Evolutionary conservation across 2,113 vertebrate species (phyloP).

Genomic region (Brienomyrus longianalis): DNA sequence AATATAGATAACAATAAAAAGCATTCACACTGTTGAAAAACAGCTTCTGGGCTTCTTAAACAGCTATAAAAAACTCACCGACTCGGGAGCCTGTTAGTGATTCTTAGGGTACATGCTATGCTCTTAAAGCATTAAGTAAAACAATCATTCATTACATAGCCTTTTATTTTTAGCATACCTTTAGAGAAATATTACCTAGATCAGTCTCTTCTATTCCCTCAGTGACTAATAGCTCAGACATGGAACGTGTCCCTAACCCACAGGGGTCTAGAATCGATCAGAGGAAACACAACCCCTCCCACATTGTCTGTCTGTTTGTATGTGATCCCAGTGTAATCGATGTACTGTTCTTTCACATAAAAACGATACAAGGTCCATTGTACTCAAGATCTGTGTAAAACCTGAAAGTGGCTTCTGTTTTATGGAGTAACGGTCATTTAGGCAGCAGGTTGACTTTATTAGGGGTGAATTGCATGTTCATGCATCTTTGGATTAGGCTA

Average conservation of each 20-base stretch:
- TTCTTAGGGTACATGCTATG: neutral
- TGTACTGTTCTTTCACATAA: neutral
- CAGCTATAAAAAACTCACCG: neutral
- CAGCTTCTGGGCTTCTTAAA: neutral
- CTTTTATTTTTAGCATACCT: neutral
- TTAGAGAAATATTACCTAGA: neutral
- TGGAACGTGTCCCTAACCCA: neutral
- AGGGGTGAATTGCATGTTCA: constrained; percentile 13
- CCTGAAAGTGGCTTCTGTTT: neutral
- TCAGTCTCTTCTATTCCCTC: neutral
- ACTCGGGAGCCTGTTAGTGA: neutral
- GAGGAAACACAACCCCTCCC: neutral
- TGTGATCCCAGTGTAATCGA: neutral
- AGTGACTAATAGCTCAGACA: neutral
- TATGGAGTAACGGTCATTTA: neutral
- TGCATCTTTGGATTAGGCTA: constrained; percentile 12
- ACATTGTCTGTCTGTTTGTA: neutral
- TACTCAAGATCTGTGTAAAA: neutral
- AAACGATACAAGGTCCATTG: neutral
- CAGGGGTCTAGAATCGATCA: neutral
- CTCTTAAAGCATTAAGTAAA: neutral
- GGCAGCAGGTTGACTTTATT: neutral
- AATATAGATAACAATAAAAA: neutral
- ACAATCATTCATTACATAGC: neutral
- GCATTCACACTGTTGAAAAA: neutral